These are phyloP conservation scores for Epizoanthus fatuus DNA, from an alignment of 92 coral and sea anemone species.

Conservation along the genomic window DNA sequence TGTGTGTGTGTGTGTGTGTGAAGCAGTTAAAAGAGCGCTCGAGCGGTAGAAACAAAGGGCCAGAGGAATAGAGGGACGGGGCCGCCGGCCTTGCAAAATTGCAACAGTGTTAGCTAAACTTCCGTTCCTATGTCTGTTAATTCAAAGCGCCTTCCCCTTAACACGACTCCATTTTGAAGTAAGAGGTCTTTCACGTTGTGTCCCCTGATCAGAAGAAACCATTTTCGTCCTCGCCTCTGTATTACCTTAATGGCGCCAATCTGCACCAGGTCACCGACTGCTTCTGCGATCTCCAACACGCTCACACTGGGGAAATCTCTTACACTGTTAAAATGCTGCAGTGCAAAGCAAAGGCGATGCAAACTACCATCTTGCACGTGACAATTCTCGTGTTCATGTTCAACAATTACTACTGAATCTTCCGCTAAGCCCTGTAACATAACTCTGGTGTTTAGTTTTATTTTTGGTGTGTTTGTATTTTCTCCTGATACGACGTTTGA, in stretches of 20 bases:
- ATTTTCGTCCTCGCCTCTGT: conserved; percentile 66
- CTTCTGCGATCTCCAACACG: conserved; percentile 86
- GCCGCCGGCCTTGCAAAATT: no score
- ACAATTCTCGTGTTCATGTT: conserved; percentile 58
- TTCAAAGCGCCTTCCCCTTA: conserved; percentile 82
- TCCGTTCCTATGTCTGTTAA: conserved; percentile 28
- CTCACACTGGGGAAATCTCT: conserved; percentile 74
- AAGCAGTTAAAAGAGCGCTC: no score
- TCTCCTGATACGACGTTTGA: background rate
- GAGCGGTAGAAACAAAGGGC: no score
- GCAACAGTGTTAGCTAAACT: no score
- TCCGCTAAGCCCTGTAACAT: conserved; percentile 48
- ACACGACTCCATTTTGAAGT: conserved; percentile 62
- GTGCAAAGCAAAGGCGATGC: conserved; percentile 70
- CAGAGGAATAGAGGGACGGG: no score
- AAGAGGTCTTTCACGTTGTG: conserved; percentile 70
- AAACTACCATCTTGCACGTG: conserved; percentile 48
- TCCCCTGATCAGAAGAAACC: conserved; percentile 78
- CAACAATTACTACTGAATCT: conserved; percentile 69
- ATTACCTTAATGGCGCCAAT: conserved; percentile 79
- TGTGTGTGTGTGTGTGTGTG: no score
- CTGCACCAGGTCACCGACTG: conserved; percentile 75
- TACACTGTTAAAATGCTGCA: conserved; percentile 49
- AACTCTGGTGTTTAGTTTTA: background rate
- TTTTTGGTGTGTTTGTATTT: background rate